Evolutionary conservation across 2,797 vertebrate species (phyloP).

Genomic region (Cuniculus paca): DNA sequence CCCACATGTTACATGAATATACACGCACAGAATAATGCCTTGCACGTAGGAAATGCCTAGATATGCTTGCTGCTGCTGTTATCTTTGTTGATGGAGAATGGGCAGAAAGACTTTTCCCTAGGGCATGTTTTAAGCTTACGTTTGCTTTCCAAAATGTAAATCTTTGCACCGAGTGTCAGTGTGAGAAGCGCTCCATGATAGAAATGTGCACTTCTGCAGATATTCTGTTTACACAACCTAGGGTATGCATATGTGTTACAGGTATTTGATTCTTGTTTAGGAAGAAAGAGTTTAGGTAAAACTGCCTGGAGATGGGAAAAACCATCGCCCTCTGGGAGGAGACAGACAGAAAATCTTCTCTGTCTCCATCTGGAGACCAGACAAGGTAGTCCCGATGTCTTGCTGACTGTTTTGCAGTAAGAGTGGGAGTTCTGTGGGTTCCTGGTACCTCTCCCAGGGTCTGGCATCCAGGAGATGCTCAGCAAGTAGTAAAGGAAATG

Average conservation of each 20-base stretch:
- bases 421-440: background rate
- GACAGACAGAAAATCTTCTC: background rate
- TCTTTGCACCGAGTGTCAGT: background rate
- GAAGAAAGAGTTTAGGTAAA: constrained; percentile 22
- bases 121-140: background rate
- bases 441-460: background rate
- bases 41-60: background rate
- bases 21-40: background rate
- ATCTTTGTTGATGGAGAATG: background rate
- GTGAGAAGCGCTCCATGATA: background rate
- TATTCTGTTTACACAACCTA: background rate
- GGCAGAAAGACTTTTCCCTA: background rate
- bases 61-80: constrained; percentile 2
- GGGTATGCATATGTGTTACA: background rate
- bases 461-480: background rate
- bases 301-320: background rate
- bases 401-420: background rate
- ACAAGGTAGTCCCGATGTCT: background rate
- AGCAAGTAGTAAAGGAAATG: background rate
- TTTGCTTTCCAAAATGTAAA: background rate
- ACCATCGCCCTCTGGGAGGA: background rate
- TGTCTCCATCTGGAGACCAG: background rate
- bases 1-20: background rate
- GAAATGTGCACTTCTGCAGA: background rate
- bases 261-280: constrained; percentile 36